Base-by-base conservation (phyloP, 2,797 vertebrate species). In the Neoniphon sammara region DNA sequence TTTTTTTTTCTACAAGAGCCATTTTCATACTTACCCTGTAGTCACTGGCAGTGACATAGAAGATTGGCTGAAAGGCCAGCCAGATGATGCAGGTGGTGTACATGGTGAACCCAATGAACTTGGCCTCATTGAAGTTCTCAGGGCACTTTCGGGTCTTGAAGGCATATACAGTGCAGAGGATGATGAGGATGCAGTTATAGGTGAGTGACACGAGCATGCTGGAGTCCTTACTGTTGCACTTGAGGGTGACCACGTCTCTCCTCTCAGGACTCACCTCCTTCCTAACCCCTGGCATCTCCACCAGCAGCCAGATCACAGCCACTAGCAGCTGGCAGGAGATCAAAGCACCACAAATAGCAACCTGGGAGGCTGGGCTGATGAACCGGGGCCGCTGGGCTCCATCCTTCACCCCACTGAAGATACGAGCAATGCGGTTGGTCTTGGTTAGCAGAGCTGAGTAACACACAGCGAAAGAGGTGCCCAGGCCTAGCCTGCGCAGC, bases 71-170 rank as follows among this genome's bases (percentile, higher is more conserved):
- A 90, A 99, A 99, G 50, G 98, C 98, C 61, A 99, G 94, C 98
- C 98, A 99, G 94, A 99, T 99, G 94, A 99, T 99, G 90, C 97
- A 99, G 63, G 98, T 99, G 1, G 98, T 99, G 85, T 99, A 99
- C 98, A 99, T 99, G 84, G 98, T 99, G 87, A 99, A 99, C 17
- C 98, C 98, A 0, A 99, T 99, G 91, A 99, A 99, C 86, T 99
- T 99, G 90, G 98, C 98, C 91, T 99, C 98, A 0, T 99, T 99
- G 94, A 99, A 99, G 91, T 99, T 99, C 85, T 99, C 98, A 0
- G 98, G 98, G 85, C 98, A 99, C 91, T 99, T 99, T 56, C 98
- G 92, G 20, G 98, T 99, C 95, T 99, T 99, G 93, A 99, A 99
- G 82, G 98, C 98, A 0, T 99, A 99, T 87, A 98, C 95, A 3